Conservation (phyloP, 1,140 invertebrate species). For the Neotoxoptera formosana region DNA sequence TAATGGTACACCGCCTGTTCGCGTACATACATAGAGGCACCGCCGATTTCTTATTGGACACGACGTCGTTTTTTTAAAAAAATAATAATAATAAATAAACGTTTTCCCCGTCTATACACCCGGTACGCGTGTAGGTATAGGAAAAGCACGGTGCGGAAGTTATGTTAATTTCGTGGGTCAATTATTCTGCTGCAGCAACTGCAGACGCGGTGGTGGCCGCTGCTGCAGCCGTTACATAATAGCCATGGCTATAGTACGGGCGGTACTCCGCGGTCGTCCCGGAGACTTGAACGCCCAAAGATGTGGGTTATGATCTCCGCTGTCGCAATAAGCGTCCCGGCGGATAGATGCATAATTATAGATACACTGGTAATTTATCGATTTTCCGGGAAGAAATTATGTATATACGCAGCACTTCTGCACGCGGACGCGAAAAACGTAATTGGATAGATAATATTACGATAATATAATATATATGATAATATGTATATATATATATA, state of each 20-base stretch:
- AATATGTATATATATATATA: neutral
- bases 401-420: neutral
- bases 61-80: neutral
- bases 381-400: conserved; percentile 8
- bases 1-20: neutral
- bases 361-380: neutral
- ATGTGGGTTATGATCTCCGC: conserved; percentile 4
- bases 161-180: neutral
- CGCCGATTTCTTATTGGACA: neutral
- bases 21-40: too few relatives aligned
- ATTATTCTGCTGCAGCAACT: neutral
- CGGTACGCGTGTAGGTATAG: too few relatives aligned
- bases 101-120: neutral
- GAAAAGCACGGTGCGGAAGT: neutral
- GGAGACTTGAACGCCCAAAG: neutral
- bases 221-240: neutral
- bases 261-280: too few relatives aligned
- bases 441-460: neutral
- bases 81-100: neutral
- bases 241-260: too few relatives aligned
- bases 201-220: too few relatives aligned
- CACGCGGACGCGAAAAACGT: neutral
- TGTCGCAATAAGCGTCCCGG: neutral
- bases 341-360: conserved; percentile 1
- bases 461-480: neutral